A percentile compares a stretch with the other conserved stretches of the same genome.
These are phyloP conservation scores for Mythimna ferrago DNA, from an alignment of 2,888 invertebrate species.

Conservation along the genomic window DNA sequence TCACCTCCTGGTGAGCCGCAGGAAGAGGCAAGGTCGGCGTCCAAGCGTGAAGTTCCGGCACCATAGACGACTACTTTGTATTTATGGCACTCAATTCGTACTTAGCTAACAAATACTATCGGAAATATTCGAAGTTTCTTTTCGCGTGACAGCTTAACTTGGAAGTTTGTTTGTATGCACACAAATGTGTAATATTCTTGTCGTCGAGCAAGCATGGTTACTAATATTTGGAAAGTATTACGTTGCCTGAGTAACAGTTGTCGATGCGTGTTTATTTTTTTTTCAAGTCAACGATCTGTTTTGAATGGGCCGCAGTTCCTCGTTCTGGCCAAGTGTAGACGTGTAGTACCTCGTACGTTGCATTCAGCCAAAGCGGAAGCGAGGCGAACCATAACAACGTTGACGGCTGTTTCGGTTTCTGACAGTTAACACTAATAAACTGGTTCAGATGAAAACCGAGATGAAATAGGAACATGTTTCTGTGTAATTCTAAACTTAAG, in stretches of 20 bases:
- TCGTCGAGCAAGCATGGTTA: background rate
- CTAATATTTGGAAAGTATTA: slow-evolving; percentile 28
- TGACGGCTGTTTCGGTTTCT: slow-evolving; percentile 82
- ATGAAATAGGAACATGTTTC: slow-evolving; percentile 82
- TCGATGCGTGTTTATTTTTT: slow-evolving; percentile 81
- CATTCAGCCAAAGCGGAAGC: slow-evolving; percentile 81
- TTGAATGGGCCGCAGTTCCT: slow-evolving; percentile 72
- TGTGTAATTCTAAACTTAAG: slow-evolving; percentile 73
- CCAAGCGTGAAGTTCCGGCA: slow-evolving; percentile 87
- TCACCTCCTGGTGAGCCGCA: slow-evolving; percentile 75
- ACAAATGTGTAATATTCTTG: slow-evolving; percentile 8
- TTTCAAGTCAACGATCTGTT: slow-evolving; percentile 77
- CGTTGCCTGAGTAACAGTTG: slow-evolving; percentile 62
- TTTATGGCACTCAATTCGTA: slow-evolving; percentile 46
- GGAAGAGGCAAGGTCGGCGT: slow-evolving; percentile 89
- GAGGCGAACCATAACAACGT: slow-evolving; percentile 85
- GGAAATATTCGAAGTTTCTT: slow-evolving; percentile 18
- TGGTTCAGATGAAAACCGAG: slow-evolving; percentile 82
- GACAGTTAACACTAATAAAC: slow-evolving; percentile 86
- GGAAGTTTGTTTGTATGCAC: slow-evolving; percentile 15
- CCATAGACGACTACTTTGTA: slow-evolving; percentile 78
- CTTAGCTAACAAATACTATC: slow-evolving; percentile 15
- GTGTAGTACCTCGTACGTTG: slow-evolving; percentile 54
- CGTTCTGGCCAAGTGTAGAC: slow-evolving; percentile 67
- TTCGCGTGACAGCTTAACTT: slow-evolving; percentile 21